A percentile compares a stretch with the other conserved stretches of the same genome.
Conservation (phyloP, 1,140 invertebrate genomes). For the Saccostrea cuccullata region DNA sequence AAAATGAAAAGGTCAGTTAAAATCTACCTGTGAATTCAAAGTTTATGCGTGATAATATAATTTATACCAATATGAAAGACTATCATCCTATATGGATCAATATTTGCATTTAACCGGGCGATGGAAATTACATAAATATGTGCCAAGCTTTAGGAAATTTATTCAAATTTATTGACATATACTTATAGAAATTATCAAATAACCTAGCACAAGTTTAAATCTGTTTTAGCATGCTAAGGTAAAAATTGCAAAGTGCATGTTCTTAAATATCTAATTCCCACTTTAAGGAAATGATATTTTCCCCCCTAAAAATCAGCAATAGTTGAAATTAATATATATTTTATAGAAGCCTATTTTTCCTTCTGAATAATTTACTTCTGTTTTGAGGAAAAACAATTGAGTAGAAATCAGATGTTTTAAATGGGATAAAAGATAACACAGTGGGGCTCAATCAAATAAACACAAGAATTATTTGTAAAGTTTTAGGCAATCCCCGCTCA, state of each 20-base stretch:
- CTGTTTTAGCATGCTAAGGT: background rate
- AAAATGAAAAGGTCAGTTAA: background rate
- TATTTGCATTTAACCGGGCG: slow-evolving; percentile 32
- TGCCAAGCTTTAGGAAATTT: slow-evolving; percentile 37
- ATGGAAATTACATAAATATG: slow-evolving; percentile 36
- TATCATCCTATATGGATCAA: slow-evolving; percentile 31
- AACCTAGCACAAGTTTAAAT: slow-evolving; percentile 26
- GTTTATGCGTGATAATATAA: slow-evolving; percentile 31
- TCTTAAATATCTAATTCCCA: background rate
- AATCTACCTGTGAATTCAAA: background rate
- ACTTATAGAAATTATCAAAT: slow-evolving; percentile 36
- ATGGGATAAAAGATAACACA: slow-evolving; percentile 25
- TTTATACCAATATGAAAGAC: slow-evolving; percentile 31
- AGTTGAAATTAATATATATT: background rate
- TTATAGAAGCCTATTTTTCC: background rate
- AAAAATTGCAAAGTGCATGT: background rate
- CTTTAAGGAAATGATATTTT: slow-evolving; percentile 1
- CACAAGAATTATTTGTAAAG: slow-evolving; percentile 38
- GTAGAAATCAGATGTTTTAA: slow-evolving; percentile 25
- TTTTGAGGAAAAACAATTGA: slow-evolving; percentile 8
- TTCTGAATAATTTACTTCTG: background rate
- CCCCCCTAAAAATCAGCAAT: background rate
- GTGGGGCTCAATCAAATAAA: slow-evolving; percentile 33
- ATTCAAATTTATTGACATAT: slow-evolving; percentile 38
- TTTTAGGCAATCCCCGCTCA: slow-evolving; percentile 24